These are phyloP conservation scores for Leptopilina syphax DNA, from an alignment of 2,888 invertebrate genomes.

Conservation along the genomic window DNA sequence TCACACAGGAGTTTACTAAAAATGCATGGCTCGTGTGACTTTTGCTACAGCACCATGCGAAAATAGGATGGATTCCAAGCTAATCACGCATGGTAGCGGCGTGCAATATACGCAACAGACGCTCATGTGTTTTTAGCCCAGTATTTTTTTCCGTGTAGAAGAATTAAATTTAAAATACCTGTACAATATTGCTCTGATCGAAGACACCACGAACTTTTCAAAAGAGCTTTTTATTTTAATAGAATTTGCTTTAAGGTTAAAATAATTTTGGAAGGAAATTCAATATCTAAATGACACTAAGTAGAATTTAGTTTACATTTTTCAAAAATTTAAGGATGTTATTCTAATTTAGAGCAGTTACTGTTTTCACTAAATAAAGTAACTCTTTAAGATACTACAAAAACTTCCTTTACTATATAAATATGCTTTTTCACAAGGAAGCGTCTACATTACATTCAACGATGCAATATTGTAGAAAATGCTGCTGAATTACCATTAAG, in stretches of 20 bases:
- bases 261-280: not conserved
- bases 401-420: not conserved
- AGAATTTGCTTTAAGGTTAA: not conserved
- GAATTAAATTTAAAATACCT: not conserved
- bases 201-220: conserved; percentile 27
- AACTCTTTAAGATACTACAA: not conserved
- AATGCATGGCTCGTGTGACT: too few species aligned
- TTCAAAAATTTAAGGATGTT: not conserved
- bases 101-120: too few species aligned
- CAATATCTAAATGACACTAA: not conserved
- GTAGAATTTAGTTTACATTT: not conserved
- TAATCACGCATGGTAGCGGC: too few species aligned
- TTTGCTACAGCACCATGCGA: too few species aligned
- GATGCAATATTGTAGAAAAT: conserved; percentile 2
- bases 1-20: too few species aligned
- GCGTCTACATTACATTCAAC: not conserved
- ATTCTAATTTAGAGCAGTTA: not conserved
- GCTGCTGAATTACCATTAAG: not conserved
- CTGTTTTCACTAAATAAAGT: not conserved
- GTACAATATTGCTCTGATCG: conserved; percentile 24
- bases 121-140: too few species aligned
- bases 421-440: not conserved
- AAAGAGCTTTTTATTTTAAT: not conserved
- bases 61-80: too few species aligned
- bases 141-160: too few species aligned